Percentiles rank a stretch among this genome's conserved stretches.
phyloP scores from a whole-genome alignment of 1,140 invertebrate genomes.

The Grapholita molesta region DNA sequence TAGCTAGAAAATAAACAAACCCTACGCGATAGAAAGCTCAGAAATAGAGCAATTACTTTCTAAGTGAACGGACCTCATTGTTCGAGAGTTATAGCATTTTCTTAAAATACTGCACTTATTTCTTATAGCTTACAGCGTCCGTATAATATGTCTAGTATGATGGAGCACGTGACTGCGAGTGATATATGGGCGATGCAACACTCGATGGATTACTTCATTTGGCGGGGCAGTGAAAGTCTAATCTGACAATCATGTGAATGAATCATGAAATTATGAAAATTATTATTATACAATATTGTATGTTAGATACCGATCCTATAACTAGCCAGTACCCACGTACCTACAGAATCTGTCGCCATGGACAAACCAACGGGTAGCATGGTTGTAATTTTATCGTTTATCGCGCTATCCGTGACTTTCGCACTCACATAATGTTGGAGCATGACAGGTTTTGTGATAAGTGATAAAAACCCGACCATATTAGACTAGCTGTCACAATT shows the following conservation, averaged over 20 bases:
- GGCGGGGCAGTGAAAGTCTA: constrained; percentile 2
- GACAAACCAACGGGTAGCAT: too few relatives aligned
- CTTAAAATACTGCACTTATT: not conserved
- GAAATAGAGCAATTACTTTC: constrained; percentile 23
- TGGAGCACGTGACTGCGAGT: not conserved
- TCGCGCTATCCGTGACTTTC: too few relatives aligned
- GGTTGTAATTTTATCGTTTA: too few relatives aligned
- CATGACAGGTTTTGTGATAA: too few relatives aligned
- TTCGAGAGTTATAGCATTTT: not conserved
- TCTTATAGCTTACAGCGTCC: not conserved
- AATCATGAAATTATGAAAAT: not conserved
- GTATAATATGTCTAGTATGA: not conserved
- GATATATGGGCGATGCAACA: not conserved
- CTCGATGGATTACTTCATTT: not conserved
- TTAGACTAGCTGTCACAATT: too few relatives aligned
- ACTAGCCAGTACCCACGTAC: too few relatives aligned
- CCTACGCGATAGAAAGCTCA: constrained; percentile 16
- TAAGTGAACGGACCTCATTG: constrained; percentile 33
- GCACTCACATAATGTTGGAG: too few relatives aligned
- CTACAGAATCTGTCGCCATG: too few relatives aligned
- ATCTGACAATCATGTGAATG: constrained; percentile 2
- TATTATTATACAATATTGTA: too few relatives aligned
- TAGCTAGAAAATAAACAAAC: constrained; percentile 10
- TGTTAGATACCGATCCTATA: too few relatives aligned
- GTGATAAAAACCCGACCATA: too few relatives aligned